phyloP scores from a whole-genome alignment of 2,797 vertebrate genomes.

The Cuculus canorus region DNA sequence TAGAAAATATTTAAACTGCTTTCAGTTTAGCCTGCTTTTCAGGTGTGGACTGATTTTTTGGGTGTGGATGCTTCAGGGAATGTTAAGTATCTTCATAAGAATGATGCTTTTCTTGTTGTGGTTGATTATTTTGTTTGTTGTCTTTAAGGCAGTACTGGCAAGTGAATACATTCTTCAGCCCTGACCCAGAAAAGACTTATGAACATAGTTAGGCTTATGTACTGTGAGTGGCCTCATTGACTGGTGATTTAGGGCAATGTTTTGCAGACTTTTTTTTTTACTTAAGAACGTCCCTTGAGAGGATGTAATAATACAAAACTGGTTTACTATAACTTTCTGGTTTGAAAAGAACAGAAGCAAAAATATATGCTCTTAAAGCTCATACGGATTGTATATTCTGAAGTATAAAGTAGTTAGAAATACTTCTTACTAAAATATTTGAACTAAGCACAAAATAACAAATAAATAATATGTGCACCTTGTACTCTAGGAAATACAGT shows the following conservation, averaged over 20 bases:
- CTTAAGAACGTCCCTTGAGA: not conserved
- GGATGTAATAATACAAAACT: slow-evolving; percentile 14
- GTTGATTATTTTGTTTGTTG: slow-evolving; percentile 57
- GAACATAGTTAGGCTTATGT: slow-evolving; percentile 20
- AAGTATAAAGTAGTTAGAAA: not conserved
- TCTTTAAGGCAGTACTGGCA: slow-evolving; percentile 46
- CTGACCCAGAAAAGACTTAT: slow-evolving; percentile 47
- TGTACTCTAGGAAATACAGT: not conserved
- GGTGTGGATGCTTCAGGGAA: slow-evolving; percentile 56
- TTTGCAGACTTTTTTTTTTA: not conserved
- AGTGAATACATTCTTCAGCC: slow-evolving; percentile 35
- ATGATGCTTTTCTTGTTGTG: slow-evolving; percentile 54
- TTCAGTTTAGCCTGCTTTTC: slow-evolving; percentile 51
- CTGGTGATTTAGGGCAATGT: not conserved
- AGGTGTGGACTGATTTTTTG: slow-evolving; percentile 53
- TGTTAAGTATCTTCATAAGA: slow-evolving; percentile 46
- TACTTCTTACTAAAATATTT: not conserved
- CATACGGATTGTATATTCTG: not conserved
- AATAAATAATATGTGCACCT: not conserved
- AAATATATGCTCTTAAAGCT: not conserved
- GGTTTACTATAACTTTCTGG: not conserved
- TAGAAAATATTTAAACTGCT: slow-evolving; percentile 30
- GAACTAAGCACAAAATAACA: not conserved
- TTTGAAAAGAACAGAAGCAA: slow-evolving; percentile 18
- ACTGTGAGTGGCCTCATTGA: slow-evolving; percentile 16